phyloP scores from a whole-genome alignment of 2,797 vertebrate species.

The Melanogrammus aeglefinus region DNA sequence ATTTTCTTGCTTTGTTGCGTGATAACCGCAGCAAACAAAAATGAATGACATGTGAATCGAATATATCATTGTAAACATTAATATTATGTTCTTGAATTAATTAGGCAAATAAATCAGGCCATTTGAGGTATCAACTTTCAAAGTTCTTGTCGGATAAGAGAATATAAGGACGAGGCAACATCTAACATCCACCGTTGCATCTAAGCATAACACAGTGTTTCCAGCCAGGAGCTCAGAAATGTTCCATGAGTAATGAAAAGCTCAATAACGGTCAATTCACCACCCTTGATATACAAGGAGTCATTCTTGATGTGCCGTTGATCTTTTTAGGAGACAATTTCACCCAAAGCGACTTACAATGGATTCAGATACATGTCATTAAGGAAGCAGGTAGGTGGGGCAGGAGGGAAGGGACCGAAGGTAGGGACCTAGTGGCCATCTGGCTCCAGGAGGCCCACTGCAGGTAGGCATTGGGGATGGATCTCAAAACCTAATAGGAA shows the following conservation, averaged over 20 bases:
- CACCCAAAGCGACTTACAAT: not conserved
- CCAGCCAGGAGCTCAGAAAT: not conserved
- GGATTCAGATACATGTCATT: not conserved
- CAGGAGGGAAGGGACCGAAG: too few relatives aligned
- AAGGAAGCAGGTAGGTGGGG: not conserved
- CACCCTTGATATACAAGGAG: not conserved
- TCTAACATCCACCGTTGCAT: too few relatives aligned
- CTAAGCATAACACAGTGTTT: not conserved
- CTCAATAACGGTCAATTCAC: not conserved
- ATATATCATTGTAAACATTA: not conserved
- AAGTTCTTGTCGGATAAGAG: not conserved
- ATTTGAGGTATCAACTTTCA: slow-evolving; percentile 4
- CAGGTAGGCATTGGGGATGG: not conserved
- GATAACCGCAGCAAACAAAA: not conserved
- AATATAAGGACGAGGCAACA: not conserved
- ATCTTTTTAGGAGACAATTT: not conserved
- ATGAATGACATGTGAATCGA: not conserved
- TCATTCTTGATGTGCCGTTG: not conserved
- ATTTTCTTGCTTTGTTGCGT: not conserved
- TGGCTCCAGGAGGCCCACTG: not conserved
- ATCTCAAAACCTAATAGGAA: not conserved
- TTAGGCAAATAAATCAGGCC: not conserved
- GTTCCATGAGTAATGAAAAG: not conserved
- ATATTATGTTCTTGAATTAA: not conserved
- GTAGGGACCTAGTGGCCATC: not conserved